These are phyloP conservation scores for Sander lucioperca DNA, from an alignment of 2,113 vertebrate genomes.

Conservation along the genomic window DNA sequence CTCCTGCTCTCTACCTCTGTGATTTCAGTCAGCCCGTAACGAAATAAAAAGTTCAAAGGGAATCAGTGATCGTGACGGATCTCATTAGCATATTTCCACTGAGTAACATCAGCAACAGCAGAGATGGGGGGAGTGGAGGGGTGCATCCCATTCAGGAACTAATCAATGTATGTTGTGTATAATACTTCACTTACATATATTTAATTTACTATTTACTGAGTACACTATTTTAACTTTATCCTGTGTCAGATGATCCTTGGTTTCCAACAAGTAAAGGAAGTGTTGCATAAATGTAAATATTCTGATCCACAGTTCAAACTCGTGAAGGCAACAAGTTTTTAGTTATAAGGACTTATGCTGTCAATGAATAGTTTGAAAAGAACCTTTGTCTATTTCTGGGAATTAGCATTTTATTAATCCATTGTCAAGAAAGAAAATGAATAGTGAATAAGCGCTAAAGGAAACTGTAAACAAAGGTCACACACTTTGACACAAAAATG, in stretches of 20 bases:
- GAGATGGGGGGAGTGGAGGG: slow-evolving; percentile 48
- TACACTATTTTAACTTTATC: slow-evolving; percentile 9
- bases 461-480: slow-evolving; percentile 1
- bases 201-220: slow-evolving; percentile 25
- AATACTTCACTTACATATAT: slow-evolving; percentile 39
- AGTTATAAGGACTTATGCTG: neutral
- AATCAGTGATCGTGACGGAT: slow-evolving; percentile 92
- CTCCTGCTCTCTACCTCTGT: slow-evolving; percentile 90
- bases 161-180: slow-evolving; percentile 68
- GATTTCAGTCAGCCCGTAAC: slow-evolving; percentile 90
- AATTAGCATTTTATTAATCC: neutral
- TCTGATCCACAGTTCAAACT: neutral
- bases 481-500: neutral
- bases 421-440: neutral
- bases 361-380: neutral
- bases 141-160: slow-evolving; percentile 63
- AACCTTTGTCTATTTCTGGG: neutral
- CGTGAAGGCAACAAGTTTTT: neutral
- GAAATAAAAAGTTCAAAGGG: slow-evolving; percentile 93
- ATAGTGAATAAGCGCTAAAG: neutral
- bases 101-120: slow-evolving; percentile 78
- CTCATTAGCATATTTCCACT: slow-evolving; percentile 95
- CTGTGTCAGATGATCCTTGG: neutral
- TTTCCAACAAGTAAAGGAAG: slow-evolving; percentile 10
- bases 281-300: slow-evolving; percentile 18